These are phyloP conservation scores for Trisateles emortualis DNA, from an alignment of 2,888 invertebrate species.

Conservation along the genomic window DNA sequence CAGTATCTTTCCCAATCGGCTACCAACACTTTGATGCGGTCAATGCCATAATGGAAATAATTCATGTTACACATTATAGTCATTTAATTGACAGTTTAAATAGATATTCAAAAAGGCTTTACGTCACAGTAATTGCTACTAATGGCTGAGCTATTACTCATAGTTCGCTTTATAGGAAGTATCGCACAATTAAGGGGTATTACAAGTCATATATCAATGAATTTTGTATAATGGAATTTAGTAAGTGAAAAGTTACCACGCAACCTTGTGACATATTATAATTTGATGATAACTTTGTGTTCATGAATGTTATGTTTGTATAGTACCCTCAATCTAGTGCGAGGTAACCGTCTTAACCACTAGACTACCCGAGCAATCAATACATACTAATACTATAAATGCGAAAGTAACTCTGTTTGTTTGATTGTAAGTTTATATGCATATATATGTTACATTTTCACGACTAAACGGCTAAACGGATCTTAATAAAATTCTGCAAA, in stretches of 20 bases:
- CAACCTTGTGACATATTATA: not conserved
- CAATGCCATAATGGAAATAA: not conserved
- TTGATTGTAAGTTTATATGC: too few species aligned
- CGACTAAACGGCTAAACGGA: too few species aligned
- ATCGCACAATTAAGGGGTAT: conserved; percentile 34
- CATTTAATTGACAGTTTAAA: conserved; percentile 16
- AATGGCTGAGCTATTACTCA: conserved; percentile 38
- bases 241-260: conserved; percentile 38
- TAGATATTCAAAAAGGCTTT: conserved; percentile 30
- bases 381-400: too few species aligned
- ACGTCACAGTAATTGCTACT: conserved; percentile 36
- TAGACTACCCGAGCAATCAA: too few species aligned
- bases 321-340: too few species aligned
- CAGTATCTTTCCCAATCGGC: too few species aligned
- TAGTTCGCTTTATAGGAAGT: conserved; percentile 18
- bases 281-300: not conserved
- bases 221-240: conserved; percentile 27
- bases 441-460: too few species aligned
- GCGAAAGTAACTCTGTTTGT: too few species aligned
- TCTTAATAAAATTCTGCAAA: too few species aligned
- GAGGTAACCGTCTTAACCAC: too few species aligned
- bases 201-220: conserved; percentile 40
- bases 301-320: too few species aligned
- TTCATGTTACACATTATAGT: conserved; percentile 4
- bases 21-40: too few species aligned